Conservation (phyloP, 2,888 invertebrate species). For the Caenorhabditis sp. region DNA sequence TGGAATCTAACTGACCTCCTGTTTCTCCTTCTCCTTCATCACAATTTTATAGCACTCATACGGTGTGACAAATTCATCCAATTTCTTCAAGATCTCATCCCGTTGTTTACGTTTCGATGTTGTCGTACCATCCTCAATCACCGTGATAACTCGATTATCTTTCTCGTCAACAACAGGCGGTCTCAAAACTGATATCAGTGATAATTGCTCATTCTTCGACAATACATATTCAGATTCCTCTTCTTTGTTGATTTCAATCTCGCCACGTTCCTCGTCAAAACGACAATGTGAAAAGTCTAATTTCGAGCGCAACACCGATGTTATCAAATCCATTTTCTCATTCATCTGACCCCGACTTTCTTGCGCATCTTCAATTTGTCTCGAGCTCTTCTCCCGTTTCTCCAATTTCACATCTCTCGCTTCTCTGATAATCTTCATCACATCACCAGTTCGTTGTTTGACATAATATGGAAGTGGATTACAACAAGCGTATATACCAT, state of each 20-base stretch:
- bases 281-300: slow-evolving; percentile 53
- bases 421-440: slow-evolving; percentile 54
- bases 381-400: slow-evolving; percentile 30
- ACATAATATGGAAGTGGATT: slow-evolving; percentile 87
- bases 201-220: slow-evolving; percentile 6
- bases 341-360: slow-evolving; percentile 31
- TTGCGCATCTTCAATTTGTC: slow-evolving; percentile 26
- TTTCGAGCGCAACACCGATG: slow-evolving; percentile 30
- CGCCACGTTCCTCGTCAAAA: slow-evolving; percentile 54
- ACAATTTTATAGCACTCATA: slow-evolving; percentile 49
- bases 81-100: slow-evolving; percentile 7
- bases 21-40: slow-evolving; percentile 42
- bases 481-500: slow-evolving; percentile 88
- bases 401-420: slow-evolving; percentile 58
- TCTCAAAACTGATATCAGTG: slow-evolving; percentile 26
- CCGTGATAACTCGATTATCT: slow-evolving; percentile 4
- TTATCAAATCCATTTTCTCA: slow-evolving; percentile 31
- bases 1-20: slow-evolving; percentile 5
- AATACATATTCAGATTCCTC: slow-evolving; percentile 6
- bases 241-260: slow-evolving; percentile 27
- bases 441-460: slow-evolving; percentile 67
- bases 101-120: slow-evolving; percentile 10
- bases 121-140: slow-evolving; percentile 9
- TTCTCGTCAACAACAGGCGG: not conserved
- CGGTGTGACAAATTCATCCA: slow-evolving; percentile 52